A percentile compares a stretch with the other conserved stretches of the same genome.
phyloP scores from a whole-genome alignment of 2,113 vertebrate genomes.

The Leptodactylus fuscus region DNA sequence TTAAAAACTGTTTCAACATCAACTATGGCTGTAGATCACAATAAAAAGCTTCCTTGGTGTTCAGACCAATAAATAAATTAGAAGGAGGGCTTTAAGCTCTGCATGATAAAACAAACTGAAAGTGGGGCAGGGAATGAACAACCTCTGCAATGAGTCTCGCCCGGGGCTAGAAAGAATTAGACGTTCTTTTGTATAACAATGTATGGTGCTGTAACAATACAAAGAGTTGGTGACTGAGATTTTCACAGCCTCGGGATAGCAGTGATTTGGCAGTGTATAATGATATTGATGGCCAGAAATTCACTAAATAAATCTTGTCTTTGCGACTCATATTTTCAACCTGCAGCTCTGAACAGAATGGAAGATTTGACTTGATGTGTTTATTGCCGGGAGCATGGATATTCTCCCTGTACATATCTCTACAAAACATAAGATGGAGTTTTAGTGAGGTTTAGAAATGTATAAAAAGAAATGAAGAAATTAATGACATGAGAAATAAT shows the following conservation, averaged over 20 bases:
- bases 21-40: conserved; percentile 64
- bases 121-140: conserved; percentile 71
- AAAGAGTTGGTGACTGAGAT: conserved; percentile 69
- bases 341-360: conserved; percentile 59
- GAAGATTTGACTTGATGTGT: conserved; percentile 61
- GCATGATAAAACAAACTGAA: conserved; percentile 70
- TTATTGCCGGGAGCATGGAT: conserved; percentile 54
- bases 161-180: conserved; percentile 67
- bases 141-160: conserved; percentile 70
- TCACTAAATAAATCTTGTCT: conserved; percentile 66
- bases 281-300: conserved; percentile 66
- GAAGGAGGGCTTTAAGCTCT: conserved; percentile 67
- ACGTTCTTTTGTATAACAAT: conserved; percentile 70
- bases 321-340: conserved; percentile 63
- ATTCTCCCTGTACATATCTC: conserved; percentile 26
- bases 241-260: conserved; percentile 68
- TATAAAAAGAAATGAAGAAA: conserved; percentile 27
- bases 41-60: conserved; percentile 69
- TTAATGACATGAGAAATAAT: conserved; percentile 34
- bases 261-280: conserved; percentile 68
- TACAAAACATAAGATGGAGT: conserved; percentile 34
- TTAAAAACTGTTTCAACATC: conserved; percentile 67
- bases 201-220: conserved; percentile 62
- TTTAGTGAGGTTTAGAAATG: conserved; percentile 31
- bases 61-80: conserved; percentile 75